A percentile compares a stretch with the other conserved stretches of the same genome.
Evolutionary conservation across 2,888 invertebrate species (phyloP).

Genomic region (Drosophila anomelani): DNA sequence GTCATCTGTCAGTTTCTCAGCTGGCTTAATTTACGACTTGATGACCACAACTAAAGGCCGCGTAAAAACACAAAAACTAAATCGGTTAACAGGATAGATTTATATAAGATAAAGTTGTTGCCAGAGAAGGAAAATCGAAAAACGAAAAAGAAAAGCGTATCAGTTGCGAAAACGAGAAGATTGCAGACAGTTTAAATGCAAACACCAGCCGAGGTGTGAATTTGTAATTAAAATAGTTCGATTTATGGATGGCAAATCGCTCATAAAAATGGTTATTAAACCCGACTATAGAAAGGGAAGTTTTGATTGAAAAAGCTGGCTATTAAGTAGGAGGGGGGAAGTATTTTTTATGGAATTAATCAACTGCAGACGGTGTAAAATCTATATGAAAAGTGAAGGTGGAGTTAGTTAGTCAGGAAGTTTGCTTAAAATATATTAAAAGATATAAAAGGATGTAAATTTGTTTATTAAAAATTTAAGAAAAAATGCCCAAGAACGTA

Average conservation of each 20-base stretch:
- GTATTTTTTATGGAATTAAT: neutral
- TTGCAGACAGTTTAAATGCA: conserved; percentile 22
- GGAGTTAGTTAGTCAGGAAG: neutral
- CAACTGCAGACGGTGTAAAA: neutral
- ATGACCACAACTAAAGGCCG: conserved; percentile 33
- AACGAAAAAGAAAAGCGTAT: neutral
- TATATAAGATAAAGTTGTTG: conserved; percentile 35
- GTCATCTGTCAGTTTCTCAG: conserved; percentile 37
- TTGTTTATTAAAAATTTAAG: neutral
- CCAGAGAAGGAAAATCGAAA: too few species aligned
- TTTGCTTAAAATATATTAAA: neutral
- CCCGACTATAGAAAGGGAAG: neutral
- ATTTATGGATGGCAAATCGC: conserved; percentile 11
- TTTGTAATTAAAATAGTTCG: conserved; percentile 8
- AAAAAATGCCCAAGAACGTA: too few species aligned
- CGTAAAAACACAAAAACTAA: conserved; percentile 6
- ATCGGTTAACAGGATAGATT: conserved; percentile 37
- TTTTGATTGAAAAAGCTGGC: neutral
- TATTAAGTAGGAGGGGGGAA: neutral
- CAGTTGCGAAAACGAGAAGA: conserved; percentile 20
- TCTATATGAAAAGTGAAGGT: neutral
- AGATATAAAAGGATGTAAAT: neutral
- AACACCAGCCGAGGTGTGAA: conserved; percentile 23
- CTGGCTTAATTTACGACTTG: conserved; percentile 38
- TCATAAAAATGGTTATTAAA: neutral